Evolutionary conservation across 2,113 vertebrate species (phyloP).

Genomic region (Xyrauchen texanus): DNA sequence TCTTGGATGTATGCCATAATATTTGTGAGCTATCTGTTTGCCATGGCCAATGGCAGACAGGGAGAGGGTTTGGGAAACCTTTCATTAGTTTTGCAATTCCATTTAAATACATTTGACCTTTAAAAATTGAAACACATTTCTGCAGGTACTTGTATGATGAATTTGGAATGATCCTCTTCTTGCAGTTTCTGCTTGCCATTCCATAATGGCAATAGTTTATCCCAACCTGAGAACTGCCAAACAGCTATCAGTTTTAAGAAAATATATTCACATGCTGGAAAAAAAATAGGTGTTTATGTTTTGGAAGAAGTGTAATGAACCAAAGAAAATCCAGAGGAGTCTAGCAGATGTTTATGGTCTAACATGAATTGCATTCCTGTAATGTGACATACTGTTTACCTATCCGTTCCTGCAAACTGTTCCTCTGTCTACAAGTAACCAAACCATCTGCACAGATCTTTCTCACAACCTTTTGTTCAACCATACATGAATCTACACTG

Average conservation of each 20-base stretch:
- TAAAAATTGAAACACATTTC: background rate
- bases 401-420: constrained; percentile 1
- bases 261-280: background rate
- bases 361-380: constrained; percentile 35
- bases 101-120: background rate
- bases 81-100: too few species aligned
- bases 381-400: constrained; percentile 35
- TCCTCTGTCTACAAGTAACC: background rate
- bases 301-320: background rate
- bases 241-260: background rate
- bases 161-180: background rate
- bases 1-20: too few species aligned
- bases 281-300: background rate
- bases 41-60: too few species aligned
- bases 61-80: too few species aligned
- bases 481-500: background rate
- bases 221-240: background rate
- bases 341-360: constrained; percentile 43
- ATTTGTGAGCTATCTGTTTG: too few species aligned
- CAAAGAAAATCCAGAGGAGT: constrained; percentile 24
- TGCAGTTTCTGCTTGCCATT: background rate
- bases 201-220: background rate
- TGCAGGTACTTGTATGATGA: background rate
- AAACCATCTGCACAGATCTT: constrained; percentile 6
- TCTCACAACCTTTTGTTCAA: background rate